phyloP scores from a whole-genome alignment of 1,140 invertebrate species.

The Macrobrachium nipponense region DNA sequence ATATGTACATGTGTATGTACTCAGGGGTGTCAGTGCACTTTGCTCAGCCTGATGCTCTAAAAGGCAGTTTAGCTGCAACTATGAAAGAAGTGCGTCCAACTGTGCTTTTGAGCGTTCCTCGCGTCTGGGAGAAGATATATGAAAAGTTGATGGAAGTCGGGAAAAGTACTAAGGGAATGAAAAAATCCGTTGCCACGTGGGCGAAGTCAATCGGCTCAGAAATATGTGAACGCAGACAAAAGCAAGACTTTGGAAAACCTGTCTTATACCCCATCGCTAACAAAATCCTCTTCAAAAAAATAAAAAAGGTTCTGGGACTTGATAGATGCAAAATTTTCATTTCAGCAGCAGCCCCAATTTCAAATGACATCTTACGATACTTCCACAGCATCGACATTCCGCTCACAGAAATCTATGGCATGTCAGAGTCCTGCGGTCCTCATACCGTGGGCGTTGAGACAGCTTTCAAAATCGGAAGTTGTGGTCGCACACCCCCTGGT shows the following conservation, averaged over 20 bases:
- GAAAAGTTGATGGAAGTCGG: constrained; percentile 85
- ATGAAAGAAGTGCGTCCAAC: constrained; percentile 83
- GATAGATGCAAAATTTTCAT: constrained; percentile 76
- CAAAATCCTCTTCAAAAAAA: constrained; percentile 81
- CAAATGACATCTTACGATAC: constrained; percentile 83
- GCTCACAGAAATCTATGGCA: constrained; percentile 78
- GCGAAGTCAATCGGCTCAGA: constrained; percentile 61
- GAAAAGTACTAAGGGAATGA: constrained; percentile 67
- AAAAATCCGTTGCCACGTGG: constrained; percentile 62
- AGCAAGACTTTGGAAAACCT: constrained; percentile 64
- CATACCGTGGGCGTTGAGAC: constrained; percentile 72
- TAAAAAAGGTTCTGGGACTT: constrained; percentile 81
- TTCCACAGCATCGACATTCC: constrained; percentile 88
- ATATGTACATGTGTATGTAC: constrained; percentile 78
- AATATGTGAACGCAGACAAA: constrained; percentile 53
- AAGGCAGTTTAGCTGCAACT: constrained; percentile 83
- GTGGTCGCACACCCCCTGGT: constrained; percentile 76
- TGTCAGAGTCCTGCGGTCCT: constrained; percentile 86
- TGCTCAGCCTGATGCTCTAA: constrained; percentile 85
- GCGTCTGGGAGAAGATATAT: constrained; percentile 93
- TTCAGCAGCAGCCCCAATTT: constrained; percentile 87
- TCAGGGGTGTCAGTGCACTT: constrained; percentile 79
- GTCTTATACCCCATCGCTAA: constrained; percentile 78
- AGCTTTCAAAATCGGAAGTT: constrained; percentile 75
- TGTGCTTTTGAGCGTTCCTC: constrained; percentile 85